Conservation (phyloP, 2,797 vertebrate species). For the Mormyrus hasselquistii region DNA sequence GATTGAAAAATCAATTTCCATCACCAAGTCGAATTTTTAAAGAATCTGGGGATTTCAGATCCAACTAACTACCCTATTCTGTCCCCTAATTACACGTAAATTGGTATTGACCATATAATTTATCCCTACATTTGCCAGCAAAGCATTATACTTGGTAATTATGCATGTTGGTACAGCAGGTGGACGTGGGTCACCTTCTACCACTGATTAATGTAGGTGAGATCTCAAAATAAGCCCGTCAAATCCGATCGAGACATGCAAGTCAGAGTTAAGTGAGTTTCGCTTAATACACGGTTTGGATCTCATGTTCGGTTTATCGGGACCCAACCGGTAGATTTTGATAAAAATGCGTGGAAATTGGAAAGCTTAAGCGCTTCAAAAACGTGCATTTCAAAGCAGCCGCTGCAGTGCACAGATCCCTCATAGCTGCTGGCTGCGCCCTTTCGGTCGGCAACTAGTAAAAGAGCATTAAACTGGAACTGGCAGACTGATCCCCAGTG, state of each 20-base stretch:
- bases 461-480: neutral
- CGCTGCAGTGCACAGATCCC: neutral
- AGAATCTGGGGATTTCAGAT: neutral
- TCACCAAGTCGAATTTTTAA: neutral
- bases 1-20: neutral
- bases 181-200: neutral
- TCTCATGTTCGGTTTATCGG: neutral
- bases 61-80: neutral
- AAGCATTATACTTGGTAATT: neutral
- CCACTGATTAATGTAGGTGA: neutral
- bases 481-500: neutral
- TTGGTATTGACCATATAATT: slow-evolving; percentile 7
- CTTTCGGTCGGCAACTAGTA: neutral
- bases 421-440: neutral
- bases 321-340: neutral
- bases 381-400: neutral
- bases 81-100: neutral
- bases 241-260: neutral
- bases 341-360: neutral
- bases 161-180: neutral
- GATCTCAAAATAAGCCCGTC: neutral
- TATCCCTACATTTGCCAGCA: neutral
- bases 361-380: neutral
- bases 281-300: neutral
- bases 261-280: neutral